Evolutionary conservation across 1,140 invertebrate species (phyloP), one percentile per base, ranked within the genome.

Genomic region (Achatina immaculata): DNA sequence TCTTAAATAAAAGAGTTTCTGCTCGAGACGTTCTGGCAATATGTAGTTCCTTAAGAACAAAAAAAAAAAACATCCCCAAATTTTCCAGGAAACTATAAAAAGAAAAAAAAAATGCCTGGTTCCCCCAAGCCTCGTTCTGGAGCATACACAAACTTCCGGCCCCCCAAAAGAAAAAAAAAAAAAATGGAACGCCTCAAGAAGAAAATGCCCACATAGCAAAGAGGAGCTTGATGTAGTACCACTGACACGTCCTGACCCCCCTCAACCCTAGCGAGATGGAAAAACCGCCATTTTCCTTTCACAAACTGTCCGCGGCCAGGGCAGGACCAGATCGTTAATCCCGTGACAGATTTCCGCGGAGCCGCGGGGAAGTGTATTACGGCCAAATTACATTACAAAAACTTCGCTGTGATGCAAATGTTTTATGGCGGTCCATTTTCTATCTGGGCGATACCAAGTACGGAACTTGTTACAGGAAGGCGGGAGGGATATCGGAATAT

Each of bases 381-480:
- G 45, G 72, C 24, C 72, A 74, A 74, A 74, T 74, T 74, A 74
- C 72, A 74, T 74, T 74, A 74, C 43, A 74, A 74, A 74, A 74
- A 74, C 72, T 16, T 45, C 40, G 43, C 72, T 48, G 42, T 74
- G 72, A 74, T 45, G 40, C 72, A 74, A 74, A 74, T 74, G 72
- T 36, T 74, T 74, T 51, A 74, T 74, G 72, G 28, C 24, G 9
- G 43, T 71, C 68, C 38, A 42, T 45, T n/a, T 71, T 45, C 36
- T 19, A 21, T 34, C 24, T 45, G 68, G 58, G 28, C 58, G 28
- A 62, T 62, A 62, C 58, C 58, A 62, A 62, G 28, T 34, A 62
- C 58, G 31, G n/a, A 31, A 31, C 58, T 62, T 62, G 58, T n/a
- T 58, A 3, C 55, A n/a, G n/a, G n/a, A n/a, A n/a, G n/a, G n/a